Base-by-base conservation (phyloP, 2,888 invertebrate genomes). In the Amphipoea lucens region DNA sequence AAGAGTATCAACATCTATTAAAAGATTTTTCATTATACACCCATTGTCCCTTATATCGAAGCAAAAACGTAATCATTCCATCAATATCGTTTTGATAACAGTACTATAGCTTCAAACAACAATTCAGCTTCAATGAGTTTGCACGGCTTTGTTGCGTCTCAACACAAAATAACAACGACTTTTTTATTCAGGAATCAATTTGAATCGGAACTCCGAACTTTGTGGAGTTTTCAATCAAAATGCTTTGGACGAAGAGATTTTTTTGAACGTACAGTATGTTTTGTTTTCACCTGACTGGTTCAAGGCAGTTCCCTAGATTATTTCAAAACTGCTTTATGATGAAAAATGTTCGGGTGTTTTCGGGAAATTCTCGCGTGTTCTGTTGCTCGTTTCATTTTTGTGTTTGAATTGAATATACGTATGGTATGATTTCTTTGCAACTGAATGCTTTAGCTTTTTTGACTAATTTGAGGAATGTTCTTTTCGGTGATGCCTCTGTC, bases 151-250 rank as follows among this genome's bases (percentile, higher is more conserved):
- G 84, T 83, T 80, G 74, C 66, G 68, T 85, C 81, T 76, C 81
- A 63, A 74, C 57, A 67, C 66, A 78, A 84, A 81, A 76, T 72
- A 87, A 71, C 68, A 66, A 71, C 63, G 74, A 73, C 9, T 66
- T 75, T 79, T 77, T 88, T 72, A 80, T 83, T 78, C 68, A 71
- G 78, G 48, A 88, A 89, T 82, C 84, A 87, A 89, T 86, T 81
- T 79, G 70, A 69, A 74, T 72, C 48, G 83, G 70, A 84, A 83
- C 71, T 77, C 70, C 69, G 40, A 85, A 85, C 80, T 80, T 85
- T 76, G 65, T 75, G 20, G 83, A 82, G 82, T 82, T 89, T 88
- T 87, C 88, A 88, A 87, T 89, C 88, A 88, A 88, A 89, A 81
- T 78, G 67, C 67, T 87, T 76, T 48, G 29, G 48, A 48, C 17